Evolutionary conservation across 2,797 vertebrate species (phyloP).

Genomic region (Mycteria americana): DNA sequence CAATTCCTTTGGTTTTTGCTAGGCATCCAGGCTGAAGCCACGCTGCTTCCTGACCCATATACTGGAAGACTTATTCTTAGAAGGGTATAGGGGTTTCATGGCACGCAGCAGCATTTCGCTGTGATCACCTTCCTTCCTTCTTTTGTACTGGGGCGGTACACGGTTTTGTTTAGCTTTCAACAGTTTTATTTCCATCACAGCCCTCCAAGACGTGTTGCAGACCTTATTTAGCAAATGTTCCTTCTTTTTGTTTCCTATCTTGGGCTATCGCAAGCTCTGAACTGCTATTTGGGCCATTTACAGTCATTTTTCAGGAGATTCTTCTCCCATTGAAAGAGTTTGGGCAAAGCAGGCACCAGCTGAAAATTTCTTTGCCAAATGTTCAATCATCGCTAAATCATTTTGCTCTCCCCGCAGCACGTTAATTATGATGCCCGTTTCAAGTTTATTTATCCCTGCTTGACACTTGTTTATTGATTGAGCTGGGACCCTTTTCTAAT

Average conservation of each 20-base stretch:
- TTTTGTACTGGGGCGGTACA: constrained; percentile 73
- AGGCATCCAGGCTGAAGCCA: constrained; percentile 69
- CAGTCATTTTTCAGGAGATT: constrained; percentile 50
- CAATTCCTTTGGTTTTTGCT: constrained; percentile 76
- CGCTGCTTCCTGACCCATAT: constrained; percentile 79
- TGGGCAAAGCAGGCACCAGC: constrained; percentile 34
- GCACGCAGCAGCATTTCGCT: constrained; percentile 28
- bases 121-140: constrained; percentile 84
- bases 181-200: constrained; percentile 78
- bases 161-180: constrained; percentile 76
- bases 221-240: constrained; percentile 53
- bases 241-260: constrained; percentile 63
- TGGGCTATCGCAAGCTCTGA: background rate
- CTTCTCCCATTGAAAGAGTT: constrained; percentile 51
- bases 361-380: constrained; percentile 64
- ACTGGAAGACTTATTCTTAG: constrained; percentile 79
- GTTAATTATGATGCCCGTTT: constrained; percentile 64
- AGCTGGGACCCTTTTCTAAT: constrained; percentile 64
- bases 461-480: constrained; percentile 79
- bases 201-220: constrained; percentile 42
- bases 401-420: constrained; percentile 55
- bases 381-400: constrained; percentile 68
- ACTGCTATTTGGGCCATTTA: background rate
- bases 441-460: constrained; percentile 70
- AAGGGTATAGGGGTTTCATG: constrained; percentile 75